Percentiles rank a stretch among this genome's conserved stretches.
Conservation (phyloP, 2,113 vertebrate species). For the Odocoileus virginianus region DNA sequence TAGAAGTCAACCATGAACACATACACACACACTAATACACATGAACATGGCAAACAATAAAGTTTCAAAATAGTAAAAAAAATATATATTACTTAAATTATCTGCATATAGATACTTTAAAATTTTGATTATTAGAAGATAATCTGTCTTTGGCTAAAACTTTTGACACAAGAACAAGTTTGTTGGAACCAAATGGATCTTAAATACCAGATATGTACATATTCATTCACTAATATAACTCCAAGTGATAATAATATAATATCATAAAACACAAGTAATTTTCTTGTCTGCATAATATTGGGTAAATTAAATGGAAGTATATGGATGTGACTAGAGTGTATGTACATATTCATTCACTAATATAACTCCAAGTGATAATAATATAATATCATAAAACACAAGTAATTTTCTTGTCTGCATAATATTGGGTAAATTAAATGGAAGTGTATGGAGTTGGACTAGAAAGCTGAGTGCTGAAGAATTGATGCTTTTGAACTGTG, state of each 20-base stretch:
- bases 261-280: slow-evolving; percentile 61
- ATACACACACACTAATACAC: not conserved
- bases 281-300: slow-evolving; percentile 55
- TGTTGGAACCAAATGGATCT: not conserved
- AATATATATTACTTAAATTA: not conserved
- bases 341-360: not conserved
- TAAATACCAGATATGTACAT: not conserved
- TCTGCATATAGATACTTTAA: not conserved
- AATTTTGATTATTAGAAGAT: not conserved
- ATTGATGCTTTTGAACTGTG: not conserved
- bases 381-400: slow-evolving; percentile 58
- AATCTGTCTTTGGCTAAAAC: not conserved
- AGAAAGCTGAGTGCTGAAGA: not conserved
- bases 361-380: slow-evolving; percentile 40
- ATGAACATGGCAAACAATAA: not conserved
- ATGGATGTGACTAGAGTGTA: not conserved
- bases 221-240: slow-evolving; percentile 28
- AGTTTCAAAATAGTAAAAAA: not conserved
- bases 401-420: slow-evolving; percentile 64
- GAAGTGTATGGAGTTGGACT: not conserved
- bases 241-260: slow-evolving; percentile 45
- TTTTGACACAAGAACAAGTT: not conserved
- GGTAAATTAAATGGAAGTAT: slow-evolving; percentile 62
- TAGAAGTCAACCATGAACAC: not conserved
- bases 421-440: slow-evolving; percentile 63